Conservation (phyloP, 1,140 invertebrate genomes). For the Caenorhabditis latens region DNA sequence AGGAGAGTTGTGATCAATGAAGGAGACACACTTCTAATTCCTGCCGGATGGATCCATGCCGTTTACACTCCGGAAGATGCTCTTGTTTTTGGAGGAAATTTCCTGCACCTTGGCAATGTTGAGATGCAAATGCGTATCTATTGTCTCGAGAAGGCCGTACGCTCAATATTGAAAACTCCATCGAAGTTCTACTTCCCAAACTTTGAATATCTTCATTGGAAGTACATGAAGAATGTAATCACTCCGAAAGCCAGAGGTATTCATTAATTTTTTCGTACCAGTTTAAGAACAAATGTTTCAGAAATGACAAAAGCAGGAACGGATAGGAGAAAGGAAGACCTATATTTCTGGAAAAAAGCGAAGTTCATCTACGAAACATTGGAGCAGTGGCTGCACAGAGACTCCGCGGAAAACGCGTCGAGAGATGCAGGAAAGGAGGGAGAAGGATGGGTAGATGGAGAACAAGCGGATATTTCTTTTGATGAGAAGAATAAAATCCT, state of each 20-base stretch:
- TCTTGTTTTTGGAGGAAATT: slow-evolving; percentile 93
- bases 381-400: background rate
- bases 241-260: background rate
- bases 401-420: background rate
- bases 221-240: background rate
- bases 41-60: slow-evolving; percentile 94
- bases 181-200: slow-evolving; percentile 38
- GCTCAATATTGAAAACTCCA: background rate
- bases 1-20: slow-evolving; percentile 82
- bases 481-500: background rate
- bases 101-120: slow-evolving; percentile 88
- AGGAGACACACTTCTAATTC: slow-evolving; percentile 90
- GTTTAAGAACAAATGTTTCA: background rate
- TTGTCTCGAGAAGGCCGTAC: background rate
- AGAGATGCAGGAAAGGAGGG: background rate
- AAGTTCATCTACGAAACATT: too few species aligned
- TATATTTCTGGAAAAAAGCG: background rate
- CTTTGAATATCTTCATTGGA: slow-evolving; percentile 25
- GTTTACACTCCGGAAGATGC: slow-evolving; percentile 91
- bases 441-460: background rate
- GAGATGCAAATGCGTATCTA: slow-evolving; percentile 85
- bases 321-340: background rate
- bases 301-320: background rate
- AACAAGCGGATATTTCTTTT: background rate
- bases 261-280: background rate